Evolutionary conservation across 2,113 vertebrate species (phyloP).

Genomic region (Diphyllodes magnificus): DNA sequence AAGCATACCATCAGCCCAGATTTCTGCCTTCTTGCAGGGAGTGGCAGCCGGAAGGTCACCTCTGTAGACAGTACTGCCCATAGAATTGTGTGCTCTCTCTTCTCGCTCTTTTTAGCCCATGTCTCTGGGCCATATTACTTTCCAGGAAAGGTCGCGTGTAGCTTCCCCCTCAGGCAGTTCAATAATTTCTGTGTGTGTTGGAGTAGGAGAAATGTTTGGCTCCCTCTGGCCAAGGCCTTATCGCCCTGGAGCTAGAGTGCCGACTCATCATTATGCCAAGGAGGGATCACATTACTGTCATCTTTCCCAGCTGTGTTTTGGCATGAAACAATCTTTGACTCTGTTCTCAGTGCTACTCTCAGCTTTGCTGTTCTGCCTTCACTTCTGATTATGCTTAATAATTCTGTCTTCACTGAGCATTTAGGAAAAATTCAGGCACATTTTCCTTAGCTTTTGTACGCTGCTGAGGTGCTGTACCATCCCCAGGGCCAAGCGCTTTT

Average conservation of each 20-base stretch:
- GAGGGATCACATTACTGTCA: background rate
- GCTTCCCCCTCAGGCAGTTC: background rate
- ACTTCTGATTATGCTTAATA: background rate
- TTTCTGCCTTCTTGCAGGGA: background rate
- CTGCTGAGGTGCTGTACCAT: background rate
- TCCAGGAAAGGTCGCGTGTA: background rate
- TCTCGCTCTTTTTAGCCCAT: background rate
- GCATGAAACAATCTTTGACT: background rate
- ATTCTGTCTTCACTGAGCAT: background rate
- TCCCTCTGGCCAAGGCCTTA: background rate
- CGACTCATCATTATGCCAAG: background rate
- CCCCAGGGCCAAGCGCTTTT: background rate
- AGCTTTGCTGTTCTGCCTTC: background rate
- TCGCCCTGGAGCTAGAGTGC: background rate
- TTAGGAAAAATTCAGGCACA: background rate
- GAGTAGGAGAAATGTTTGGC: background rate
- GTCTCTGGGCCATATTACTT: background rate
- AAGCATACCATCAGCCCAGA: background rate
- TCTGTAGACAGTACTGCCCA: background rate
- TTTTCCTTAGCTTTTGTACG: rapidly evolving
- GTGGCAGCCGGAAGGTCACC: background rate
- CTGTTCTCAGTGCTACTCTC: background rate
- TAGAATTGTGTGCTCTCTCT: background rate
- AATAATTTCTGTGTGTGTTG: background rate
- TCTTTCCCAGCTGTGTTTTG: background rate